Evolutionary conservation across 2,888 invertebrate genomes (phyloP).

Genomic region (Chamaedrilus cognettii): DNA sequence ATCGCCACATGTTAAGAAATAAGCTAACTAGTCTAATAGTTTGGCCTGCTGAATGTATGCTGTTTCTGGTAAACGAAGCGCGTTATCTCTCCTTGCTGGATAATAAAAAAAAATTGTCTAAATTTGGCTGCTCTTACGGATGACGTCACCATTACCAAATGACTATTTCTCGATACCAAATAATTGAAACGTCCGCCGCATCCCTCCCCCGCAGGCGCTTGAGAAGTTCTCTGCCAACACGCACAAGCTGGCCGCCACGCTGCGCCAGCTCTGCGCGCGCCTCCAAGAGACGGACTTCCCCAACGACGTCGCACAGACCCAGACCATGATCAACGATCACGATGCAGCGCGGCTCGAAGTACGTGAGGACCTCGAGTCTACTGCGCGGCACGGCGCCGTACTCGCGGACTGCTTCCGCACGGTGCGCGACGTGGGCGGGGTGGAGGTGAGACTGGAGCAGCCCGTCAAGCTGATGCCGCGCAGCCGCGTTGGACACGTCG

Average conservation of each 20-base stretch:
- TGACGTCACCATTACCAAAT: too few relatives aligned
- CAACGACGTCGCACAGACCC: conserved; percentile 88
- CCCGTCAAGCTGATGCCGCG: conserved; percentile 43
- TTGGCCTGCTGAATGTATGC: too few relatives aligned
- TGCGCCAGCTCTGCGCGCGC: conserved; percentile 70
- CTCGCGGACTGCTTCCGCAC: conserved; percentile 68
- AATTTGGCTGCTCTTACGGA: too few relatives aligned
- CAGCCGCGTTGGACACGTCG: conserved; percentile 71
- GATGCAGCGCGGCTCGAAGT: conserved; percentile 30
- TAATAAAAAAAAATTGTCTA: too few relatives aligned
- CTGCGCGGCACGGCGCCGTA: conserved; percentile 86
- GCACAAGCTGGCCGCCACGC: conserved; percentile 82
- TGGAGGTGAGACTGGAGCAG: conserved; percentile 23
- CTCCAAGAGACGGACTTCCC: conserved; percentile 91
- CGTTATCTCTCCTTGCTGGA: too few relatives aligned
- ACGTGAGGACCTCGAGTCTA: conserved; percentile 80
- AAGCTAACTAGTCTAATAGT: too few relatives aligned
- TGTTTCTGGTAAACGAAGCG: too few relatives aligned
- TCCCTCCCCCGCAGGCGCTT: conserved; percentile 72
- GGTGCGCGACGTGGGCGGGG: conserved; percentile 23
- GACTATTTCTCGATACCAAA: too few relatives aligned
- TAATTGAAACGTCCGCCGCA: too few relatives aligned
- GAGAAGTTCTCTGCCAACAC: conserved; percentile 93
- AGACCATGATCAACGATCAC: conserved; percentile 76
- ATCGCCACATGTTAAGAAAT: too few relatives aligned